These are phyloP conservation scores for Cyphomyrus plagiostoma DNA, from an alignment of 2,113 vertebrate species.

Conservation along the genomic window DNA sequence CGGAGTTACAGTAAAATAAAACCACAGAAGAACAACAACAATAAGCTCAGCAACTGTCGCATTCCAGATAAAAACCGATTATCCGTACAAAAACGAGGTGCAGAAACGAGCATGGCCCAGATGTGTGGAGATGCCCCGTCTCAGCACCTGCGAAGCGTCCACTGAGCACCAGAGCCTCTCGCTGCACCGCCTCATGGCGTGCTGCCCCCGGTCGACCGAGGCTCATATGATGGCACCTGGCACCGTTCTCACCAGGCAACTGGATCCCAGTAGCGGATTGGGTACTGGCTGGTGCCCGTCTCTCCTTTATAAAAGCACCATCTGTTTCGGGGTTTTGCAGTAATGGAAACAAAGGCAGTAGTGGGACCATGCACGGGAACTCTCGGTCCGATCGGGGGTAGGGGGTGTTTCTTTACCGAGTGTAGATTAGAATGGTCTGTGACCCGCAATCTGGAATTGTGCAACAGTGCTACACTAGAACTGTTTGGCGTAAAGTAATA, in stretches of 20 bases:
- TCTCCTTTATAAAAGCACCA: not conserved
- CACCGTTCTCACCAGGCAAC: not conserved
- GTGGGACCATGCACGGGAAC: not conserved
- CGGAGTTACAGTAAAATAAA: not conserved
- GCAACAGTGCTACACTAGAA: not conserved
- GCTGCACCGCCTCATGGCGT: not conserved
- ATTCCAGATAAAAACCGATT: not conserved
- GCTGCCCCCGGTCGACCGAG: not conserved
- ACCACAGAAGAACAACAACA: not conserved
- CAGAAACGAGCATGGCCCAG: not conserved
- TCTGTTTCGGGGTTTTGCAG: not conserved
- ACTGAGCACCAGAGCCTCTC: slow-evolving; percentile 1
- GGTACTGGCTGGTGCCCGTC: not conserved
- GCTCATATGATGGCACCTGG: slow-evolving; percentile 1
- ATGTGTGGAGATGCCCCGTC: not conserved
- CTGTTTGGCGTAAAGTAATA: not conserved
- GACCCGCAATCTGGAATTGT: not conserved
- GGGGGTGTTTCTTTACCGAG: not conserved
- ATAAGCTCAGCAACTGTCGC: not conserved
- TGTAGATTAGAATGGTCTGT: not conserved
- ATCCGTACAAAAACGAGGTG: not conserved
- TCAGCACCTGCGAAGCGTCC: not conserved
- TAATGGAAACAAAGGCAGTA: slow-evolving; percentile 4
- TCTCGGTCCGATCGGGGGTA: not conserved
- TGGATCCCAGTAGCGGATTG: not conserved